Percentiles rank a stretch among this genome's conserved stretches.
These are phyloP conservation scores for Alexandromys fortis DNA, from an alignment of 2,113 vertebrate genomes.

Conservation along the genomic window DNA sequence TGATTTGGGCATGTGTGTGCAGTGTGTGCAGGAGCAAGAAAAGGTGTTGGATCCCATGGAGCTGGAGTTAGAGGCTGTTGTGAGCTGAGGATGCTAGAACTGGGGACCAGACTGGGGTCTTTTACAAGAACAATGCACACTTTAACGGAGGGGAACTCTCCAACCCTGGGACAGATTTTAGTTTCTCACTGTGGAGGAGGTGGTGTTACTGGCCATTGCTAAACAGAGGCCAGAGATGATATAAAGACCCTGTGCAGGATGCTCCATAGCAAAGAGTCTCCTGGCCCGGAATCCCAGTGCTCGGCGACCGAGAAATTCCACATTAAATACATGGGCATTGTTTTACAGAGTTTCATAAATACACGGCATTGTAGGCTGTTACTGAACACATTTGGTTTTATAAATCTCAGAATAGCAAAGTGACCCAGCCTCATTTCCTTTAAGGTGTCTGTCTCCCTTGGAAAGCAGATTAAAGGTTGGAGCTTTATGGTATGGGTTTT, in stretches of 20 bases:
- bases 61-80: not conserved
- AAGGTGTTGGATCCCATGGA: not conserved
- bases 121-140: not conserved
- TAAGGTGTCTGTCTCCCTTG: not conserved
- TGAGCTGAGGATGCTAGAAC: not conserved
- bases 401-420: not conserved
- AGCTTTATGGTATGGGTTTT: not conserved
- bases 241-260: not conserved
- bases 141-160: not conserved
- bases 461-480: constrained; percentile 18
- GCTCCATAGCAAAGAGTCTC: not conserved
- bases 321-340: not conserved
- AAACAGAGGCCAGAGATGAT: not conserved
- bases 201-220: not conserved
- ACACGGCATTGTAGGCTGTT: not conserved
- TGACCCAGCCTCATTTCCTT: not conserved
- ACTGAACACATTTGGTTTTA: not conserved
- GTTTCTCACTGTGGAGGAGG: not conserved
- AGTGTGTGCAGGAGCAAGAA: not conserved
- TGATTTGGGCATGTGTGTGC: not conserved
- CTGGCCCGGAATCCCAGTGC: not conserved
- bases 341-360: not conserved
- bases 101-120: not conserved
- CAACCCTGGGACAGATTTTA: not conserved
- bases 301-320: not conserved